Evolutionary conservation across 1,140 invertebrate species (phyloP).

Genomic region (Drosophila quadrilineata): DNA sequence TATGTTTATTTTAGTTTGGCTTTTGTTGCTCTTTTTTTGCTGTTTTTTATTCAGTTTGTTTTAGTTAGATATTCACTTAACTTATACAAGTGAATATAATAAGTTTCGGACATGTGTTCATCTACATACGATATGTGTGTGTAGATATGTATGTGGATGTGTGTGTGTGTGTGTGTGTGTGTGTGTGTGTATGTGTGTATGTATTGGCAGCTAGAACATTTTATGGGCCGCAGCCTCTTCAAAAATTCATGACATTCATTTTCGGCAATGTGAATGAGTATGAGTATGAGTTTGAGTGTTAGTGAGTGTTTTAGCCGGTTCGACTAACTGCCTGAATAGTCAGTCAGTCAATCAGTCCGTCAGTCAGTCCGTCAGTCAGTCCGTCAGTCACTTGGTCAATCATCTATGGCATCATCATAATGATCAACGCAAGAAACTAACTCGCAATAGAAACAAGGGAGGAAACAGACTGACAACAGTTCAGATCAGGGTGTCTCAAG

Average conservation of each 20-base stretch:
- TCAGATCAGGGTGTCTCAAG: too few species aligned
- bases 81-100: neutral
- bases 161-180: constrained; percentile 21
- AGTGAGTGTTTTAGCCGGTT: constrained; percentile 7
- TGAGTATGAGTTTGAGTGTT: neutral
- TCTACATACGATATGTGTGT: neutral
- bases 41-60: neutral
- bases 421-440: constrained; percentile 13
- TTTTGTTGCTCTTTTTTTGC: constrained; percentile 3
- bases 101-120: neutral
- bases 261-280: neutral
- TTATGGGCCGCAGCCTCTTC: constrained; percentile 26
- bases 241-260: constrained; percentile 35
- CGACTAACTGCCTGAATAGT: constrained; percentile 21
- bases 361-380: too few species aligned
- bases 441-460: too few species aligned
- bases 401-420: constrained; percentile 36
- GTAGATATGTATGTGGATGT: neutral
- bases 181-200: constrained; percentile 23
- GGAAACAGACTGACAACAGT: too few species aligned
- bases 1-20: constrained; percentile 21
- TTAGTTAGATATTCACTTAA: constrained; percentile 20
- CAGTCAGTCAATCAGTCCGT: too few species aligned
- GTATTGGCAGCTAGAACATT: constrained; percentile 35
- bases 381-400: too few species aligned